Percentiles rank a stretch among this genome's conserved stretches.
phyloP scores from a whole-genome alignment of 1,140 invertebrate species.

The Cydia fagiglandana region DNA sequence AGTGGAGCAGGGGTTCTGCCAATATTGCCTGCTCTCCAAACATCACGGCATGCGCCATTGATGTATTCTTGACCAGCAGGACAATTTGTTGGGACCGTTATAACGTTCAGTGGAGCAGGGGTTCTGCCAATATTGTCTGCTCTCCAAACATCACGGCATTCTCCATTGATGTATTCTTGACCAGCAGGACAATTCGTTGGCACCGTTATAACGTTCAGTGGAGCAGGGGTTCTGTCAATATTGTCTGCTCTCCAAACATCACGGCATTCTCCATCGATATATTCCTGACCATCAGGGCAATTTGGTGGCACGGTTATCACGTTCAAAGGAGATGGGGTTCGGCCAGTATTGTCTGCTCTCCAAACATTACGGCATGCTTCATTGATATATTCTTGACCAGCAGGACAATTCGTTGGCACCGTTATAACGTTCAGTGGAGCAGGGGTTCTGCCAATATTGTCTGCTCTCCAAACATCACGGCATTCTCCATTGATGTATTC shows the following conservation, averaged over 20 bases:
- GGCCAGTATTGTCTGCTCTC: neutral
- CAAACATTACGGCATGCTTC: slow-evolving; percentile 24
- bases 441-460: too few species aligned
- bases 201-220: slow-evolving; percentile 41
- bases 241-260: slow-evolving; percentile 20
- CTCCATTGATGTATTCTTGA: slow-evolving; percentile 33
- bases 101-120: neutral
- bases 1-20: slow-evolving; percentile 1
- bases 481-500: too few species aligned
- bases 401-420: slow-evolving; percentile 20
- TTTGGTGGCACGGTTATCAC: slow-evolving; percentile 10
- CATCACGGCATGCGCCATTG: slow-evolving; percentile 46
- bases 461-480: slow-evolving; percentile 37
- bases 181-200: slow-evolving; percentile 35
- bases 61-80: slow-evolving; percentile 38
- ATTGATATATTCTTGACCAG: slow-evolving; percentile 11
- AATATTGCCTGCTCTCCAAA: slow-evolving; percentile 37
- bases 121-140: neutral
- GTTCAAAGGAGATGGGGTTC: neutral
- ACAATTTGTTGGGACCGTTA: slow-evolving; percentile 46
- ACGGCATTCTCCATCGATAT: slow-evolving; percentile 19
- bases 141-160: slow-evolving; percentile 37
- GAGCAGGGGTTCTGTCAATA: neutral
- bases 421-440: slow-evolving; percentile 8
- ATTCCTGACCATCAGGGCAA: slow-evolving; percentile 18